phyloP scores from a whole-genome alignment of 2,888 invertebrate genomes.

The Pollenia labialis region DNA sequence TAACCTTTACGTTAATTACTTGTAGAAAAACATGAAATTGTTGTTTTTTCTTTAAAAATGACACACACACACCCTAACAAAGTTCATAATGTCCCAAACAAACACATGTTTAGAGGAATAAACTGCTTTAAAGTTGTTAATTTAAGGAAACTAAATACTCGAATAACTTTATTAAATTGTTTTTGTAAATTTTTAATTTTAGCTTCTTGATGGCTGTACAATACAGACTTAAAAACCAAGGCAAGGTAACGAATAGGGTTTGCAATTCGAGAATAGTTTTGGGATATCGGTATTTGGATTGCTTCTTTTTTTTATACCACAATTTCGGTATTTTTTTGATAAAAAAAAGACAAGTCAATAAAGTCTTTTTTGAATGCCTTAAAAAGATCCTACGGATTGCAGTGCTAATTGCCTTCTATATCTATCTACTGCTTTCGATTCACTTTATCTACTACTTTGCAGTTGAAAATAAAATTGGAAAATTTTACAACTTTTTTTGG shows the following conservation, averaged over 20 bases:
- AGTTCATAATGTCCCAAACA: constrained; percentile 16
- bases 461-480: too few relatives aligned
- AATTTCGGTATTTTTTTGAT: too few relatives aligned
- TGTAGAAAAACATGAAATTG: constrained; percentile 46
- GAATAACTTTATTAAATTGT: constrained; percentile 55
- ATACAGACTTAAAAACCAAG: constrained; percentile 27
- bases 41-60: constrained; percentile 18
- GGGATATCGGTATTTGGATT: too few relatives aligned
- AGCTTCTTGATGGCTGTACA: constrained; percentile 38
- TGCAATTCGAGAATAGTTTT: too few relatives aligned
- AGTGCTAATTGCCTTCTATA: too few relatives aligned
- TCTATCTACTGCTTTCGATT: too few relatives aligned
- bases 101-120: constrained; percentile 16
- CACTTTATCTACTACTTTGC: too few relatives aligned
- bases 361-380: too few relatives aligned
- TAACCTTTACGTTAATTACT: constrained; percentile 71
- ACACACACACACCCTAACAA: not conserved
- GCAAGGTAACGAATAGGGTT: not conserved
- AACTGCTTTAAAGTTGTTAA: not conserved
- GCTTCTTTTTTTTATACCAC: too few relatives aligned
- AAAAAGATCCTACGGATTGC: too few relatives aligned
- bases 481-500: too few relatives aligned
- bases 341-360: too few relatives aligned
- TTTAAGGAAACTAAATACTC: constrained; percentile 3
- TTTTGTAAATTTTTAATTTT: constrained; percentile 19